These are phyloP conservation scores for Sinosuthora webbiana DNA, from an alignment of 2,113 vertebrate species.

Conservation along the genomic window DNA sequence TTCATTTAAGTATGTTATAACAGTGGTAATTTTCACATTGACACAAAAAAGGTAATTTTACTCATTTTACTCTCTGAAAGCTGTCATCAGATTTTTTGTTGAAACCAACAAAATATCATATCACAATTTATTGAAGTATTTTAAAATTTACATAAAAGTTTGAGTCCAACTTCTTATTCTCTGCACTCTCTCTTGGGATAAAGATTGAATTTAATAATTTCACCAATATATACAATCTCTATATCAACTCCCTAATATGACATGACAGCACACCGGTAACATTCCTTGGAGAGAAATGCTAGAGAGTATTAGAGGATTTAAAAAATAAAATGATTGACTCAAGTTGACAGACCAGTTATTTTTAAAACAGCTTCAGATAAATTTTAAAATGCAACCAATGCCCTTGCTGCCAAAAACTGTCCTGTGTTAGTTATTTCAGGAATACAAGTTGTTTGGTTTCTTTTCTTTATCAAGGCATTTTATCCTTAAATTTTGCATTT, in stretches of 20 bases:
- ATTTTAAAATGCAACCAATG: background rate
- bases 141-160: background rate
- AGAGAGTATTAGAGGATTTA: constrained; percentile 24
- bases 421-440: background rate
- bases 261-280: constrained; percentile 25
- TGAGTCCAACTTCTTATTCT: background rate
- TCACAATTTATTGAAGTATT: background rate
- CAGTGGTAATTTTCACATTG: background rate
- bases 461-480: background rate
- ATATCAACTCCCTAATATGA: constrained; percentile 3
- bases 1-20: background rate
- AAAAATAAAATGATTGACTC: constrained; percentile 37
- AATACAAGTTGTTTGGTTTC: background rate
- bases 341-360: constrained; percentile 61
- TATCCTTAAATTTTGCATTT: background rate
- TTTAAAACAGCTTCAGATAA: constrained; percentile 55
- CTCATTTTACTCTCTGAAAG: background rate
- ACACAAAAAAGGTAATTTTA: background rate
- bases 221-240: background rate
- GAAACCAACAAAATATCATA: background rate
- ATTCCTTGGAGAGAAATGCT: constrained; percentile 58
- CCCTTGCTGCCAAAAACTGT: constrained; percentile 10
- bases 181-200: background rate
- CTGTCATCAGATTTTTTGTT: background rate
- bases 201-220: constrained; percentile 4